Evolutionary conservation across 1,140 invertebrate genomes (phyloP).

Genomic region (Pseudomyrmex pallidus): DNA sequence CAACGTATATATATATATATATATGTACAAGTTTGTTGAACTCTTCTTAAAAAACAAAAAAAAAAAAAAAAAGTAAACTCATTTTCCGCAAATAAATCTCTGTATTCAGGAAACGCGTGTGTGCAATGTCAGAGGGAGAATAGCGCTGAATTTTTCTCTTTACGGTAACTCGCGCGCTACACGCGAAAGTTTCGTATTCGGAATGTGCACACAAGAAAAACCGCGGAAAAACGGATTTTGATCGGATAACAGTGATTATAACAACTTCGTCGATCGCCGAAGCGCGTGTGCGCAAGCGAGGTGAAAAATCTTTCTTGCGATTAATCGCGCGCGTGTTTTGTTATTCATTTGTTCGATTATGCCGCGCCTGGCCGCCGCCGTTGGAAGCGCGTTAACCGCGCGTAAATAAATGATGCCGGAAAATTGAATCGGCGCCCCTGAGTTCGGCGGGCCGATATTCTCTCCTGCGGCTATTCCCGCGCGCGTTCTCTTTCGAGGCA

Average conservation of each 20-base stretch:
- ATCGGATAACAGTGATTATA: not conserved
- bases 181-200: not conserved
- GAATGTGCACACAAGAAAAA: not conserved
- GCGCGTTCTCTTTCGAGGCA: constrained; percentile 34
- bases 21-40: constrained; percentile 1
- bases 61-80: constrained; percentile 15
- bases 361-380: constrained; percentile 3
- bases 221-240: not conserved
- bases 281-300: not conserved
- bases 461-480: not conserved
- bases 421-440: constrained; percentile 46
- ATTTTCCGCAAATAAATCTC: constrained; percentile 9
- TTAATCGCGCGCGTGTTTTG: constrained; percentile 27
- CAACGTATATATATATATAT: not conserved
- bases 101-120: not conserved
- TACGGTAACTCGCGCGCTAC: too few relatives aligned
- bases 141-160: too few relatives aligned
- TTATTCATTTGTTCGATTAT: constrained; percentile 52
- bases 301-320: not conserved
- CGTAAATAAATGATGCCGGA: constrained; percentile 50
- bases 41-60: not conserved
- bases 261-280: not conserved
- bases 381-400: constrained; percentile 40
- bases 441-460: constrained; percentile 29
- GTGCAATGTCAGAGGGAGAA: too few relatives aligned